These are phyloP conservation scores for Drosophila acutilabella DNA, from an alignment of 2,888 invertebrate genomes.

Conservation along the genomic window DNA sequence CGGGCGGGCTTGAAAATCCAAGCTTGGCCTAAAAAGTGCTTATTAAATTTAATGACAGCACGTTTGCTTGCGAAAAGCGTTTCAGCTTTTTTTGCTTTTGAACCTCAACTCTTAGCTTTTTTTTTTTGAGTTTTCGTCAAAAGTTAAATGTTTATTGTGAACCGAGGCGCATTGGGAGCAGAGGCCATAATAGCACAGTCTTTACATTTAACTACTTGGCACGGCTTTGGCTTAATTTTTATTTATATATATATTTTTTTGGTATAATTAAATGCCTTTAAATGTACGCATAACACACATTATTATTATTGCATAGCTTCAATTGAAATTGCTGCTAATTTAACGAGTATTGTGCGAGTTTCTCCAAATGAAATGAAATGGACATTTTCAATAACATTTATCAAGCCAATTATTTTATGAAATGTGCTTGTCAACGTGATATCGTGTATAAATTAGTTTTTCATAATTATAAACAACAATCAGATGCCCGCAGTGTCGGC, in stretches of 20 bases:
- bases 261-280: slow-evolving; percentile 17
- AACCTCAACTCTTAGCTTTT: slow-evolving; percentile 49
- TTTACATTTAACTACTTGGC: slow-evolving; percentile 76
- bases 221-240: slow-evolving; percentile 29
- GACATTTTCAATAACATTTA: slow-evolving; percentile 3
- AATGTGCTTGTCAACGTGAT: slow-evolving; percentile 22
- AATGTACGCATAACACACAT: slow-evolving; percentile 40
- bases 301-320: slow-evolving; percentile 45
- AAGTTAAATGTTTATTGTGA: slow-evolving; percentile 45
- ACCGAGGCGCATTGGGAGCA: slow-evolving; percentile 64
- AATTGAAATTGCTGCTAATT: slow-evolving; percentile 59
- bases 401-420: slow-evolving; percentile 30
- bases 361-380: slow-evolving; percentile 6
- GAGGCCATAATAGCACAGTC: slow-evolving; percentile 65
- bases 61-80: slow-evolving; percentile 79
- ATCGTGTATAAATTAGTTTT: slow-evolving; percentile 39
- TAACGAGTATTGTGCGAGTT: slow-evolving; percentile 28
- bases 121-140: slow-evolving; percentile 21
- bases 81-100: slow-evolving; percentile 46
- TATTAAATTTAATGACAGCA: slow-evolving; percentile 83
- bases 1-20: slow-evolving; percentile 60
- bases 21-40: slow-evolving; percentile 80
- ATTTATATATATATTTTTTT: slow-evolving; percentile 7
- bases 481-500: slow-evolving; percentile 26
- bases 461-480: slow-evolving; percentile 62